A percentile compares a stretch with the other conserved stretches of the same genome.
These are phyloP conservation scores for Apistogramma diplotaenia DNA, from an alignment of 2,113 vertebrate species.

Conservation along the genomic window DNA sequence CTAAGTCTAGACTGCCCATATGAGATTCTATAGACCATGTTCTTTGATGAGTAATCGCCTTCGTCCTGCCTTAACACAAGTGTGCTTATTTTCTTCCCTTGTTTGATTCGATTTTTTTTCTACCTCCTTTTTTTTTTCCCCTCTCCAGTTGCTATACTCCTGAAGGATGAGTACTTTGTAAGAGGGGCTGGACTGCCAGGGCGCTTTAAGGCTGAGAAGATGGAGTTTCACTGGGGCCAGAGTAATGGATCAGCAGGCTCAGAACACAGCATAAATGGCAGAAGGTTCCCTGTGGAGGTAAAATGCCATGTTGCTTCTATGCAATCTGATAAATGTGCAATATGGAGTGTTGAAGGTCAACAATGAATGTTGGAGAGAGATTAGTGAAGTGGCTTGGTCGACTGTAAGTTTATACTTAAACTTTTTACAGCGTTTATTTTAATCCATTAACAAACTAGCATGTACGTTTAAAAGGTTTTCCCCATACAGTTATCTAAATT, in stretches of 20 bases:
- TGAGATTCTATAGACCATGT: not conserved
- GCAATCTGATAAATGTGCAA: slow-evolving; percentile 37
- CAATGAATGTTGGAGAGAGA: not conserved
- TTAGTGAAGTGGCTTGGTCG: not conserved
- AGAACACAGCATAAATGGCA: slow-evolving; percentile 94
- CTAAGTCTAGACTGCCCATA: not conserved
- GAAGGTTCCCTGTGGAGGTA: slow-evolving; percentile 93
- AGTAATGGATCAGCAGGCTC: slow-evolving; percentile 93
- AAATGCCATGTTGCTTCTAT: slow-evolving; percentile 33
- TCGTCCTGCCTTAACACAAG: not conserved
- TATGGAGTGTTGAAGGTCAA: not conserved
- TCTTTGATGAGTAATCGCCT: not conserved
- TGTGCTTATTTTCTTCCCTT: not conserved
- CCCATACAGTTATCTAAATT: not conserved
- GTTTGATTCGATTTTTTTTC: not conserved
- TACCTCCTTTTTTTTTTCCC: slow-evolving; percentile 6
- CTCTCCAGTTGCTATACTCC: slow-evolving; percentile 89
- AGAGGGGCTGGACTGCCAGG: slow-evolving; percentile 91
- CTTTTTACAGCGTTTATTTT: not conserved
- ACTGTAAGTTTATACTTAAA: not conserved
- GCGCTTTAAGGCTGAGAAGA: slow-evolving; percentile 97
- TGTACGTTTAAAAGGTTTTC: not conserved
- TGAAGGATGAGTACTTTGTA: slow-evolving; percentile 97
- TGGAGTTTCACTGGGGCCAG: slow-evolving; percentile 99
- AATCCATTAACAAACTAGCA: not conserved